Conservation (phyloP, 2,113 vertebrate species). For the Sinosuthora webbiana region DNA sequence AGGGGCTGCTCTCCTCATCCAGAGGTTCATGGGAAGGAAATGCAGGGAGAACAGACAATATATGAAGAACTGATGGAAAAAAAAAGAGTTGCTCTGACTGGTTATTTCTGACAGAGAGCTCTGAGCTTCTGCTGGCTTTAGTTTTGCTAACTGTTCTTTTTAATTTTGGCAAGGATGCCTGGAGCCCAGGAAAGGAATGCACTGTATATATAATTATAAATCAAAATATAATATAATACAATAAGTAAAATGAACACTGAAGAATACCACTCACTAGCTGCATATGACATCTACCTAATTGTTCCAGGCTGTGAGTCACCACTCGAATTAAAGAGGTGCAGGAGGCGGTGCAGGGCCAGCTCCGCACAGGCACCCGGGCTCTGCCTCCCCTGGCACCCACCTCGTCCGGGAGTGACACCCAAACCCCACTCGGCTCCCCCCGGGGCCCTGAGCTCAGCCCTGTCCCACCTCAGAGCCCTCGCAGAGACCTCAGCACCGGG, state of each 20-base stretch:
- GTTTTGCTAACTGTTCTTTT: constrained; percentile 38
- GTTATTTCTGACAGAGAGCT: constrained; percentile 14
- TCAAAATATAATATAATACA: constrained; percentile 57
- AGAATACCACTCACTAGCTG: constrained; percentile 35
- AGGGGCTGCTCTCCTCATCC: neutral
- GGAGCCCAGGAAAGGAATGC: constrained; percentile 11
- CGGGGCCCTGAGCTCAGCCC: neutral
- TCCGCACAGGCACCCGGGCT: neutral
- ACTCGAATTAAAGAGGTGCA: constrained; percentile 14
- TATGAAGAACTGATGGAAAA: neutral
- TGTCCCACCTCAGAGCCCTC: neutral
- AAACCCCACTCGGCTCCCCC: neutral
- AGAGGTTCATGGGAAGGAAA: neutral
- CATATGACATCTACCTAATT: constrained; percentile 42
- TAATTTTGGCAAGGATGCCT: constrained; percentile 29
- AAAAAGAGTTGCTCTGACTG: neutral
- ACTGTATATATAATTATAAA: constrained; percentile 57
- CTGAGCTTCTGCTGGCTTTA: constrained; percentile 10
- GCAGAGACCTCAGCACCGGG: fast-evolving
- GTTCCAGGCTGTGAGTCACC: constrained; percentile 50
- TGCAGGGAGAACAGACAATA: neutral
- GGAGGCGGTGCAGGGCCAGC: neutral
- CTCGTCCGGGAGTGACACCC: neutral
- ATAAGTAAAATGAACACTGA: constrained; percentile 49
- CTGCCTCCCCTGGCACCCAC: neutral